Base-by-base conservation (phyloP, 1,140 invertebrate genomes). In the Neotoxoptera formosana region DNA sequence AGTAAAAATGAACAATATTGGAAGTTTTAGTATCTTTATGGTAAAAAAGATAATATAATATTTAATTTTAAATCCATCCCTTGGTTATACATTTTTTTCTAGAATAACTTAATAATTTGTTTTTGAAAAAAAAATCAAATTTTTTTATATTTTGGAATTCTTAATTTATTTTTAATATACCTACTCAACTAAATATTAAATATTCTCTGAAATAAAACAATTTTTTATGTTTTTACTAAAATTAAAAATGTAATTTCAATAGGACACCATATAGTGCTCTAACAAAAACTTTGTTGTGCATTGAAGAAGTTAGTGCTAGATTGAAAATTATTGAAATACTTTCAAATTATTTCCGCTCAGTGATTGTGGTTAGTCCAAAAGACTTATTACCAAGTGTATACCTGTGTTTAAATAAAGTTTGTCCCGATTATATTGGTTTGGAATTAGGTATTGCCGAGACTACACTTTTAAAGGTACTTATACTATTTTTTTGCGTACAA, bases 241-340 rank as follows among this genome's bases (percentile, higher is more conserved):
- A 45, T 67, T 76, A 4, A 76, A 76, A 76, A n/a, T 94, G 84
- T 94, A 94, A 94, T 94, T 60, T 94, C 96, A 95, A 76, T 94
- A 98, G 97, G 94, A 97, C 99, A 60, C 99, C 99, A 0, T 99
- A 99, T 95, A 95, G 99, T 76, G 99, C 99, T 0, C 95, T 99
- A 48, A 97, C 99, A 0, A 97, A 96, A 95, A 99, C 99, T 3
- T 96, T 99, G 94, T 97, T 99, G 95, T 95, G 97, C 17, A 99
- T 99, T 91, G 99, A 99, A 96, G 97, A 96, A 25, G 98, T 97
- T 0, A 98, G 97, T 90, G 97, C 97, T 0, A 96, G 99, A 60
- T 96, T 99, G 87, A 99, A 99, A 95, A 99, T 99, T 94, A 97
- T 99, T 41, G 98, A 99, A 95, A 99, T 99, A 94, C 95, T 99